Evolutionary conservation across 2,888 invertebrate genomes (phyloP), one percentile per base, ranked within the genome.

Genomic region (Pemphredon lugubris): DNA sequence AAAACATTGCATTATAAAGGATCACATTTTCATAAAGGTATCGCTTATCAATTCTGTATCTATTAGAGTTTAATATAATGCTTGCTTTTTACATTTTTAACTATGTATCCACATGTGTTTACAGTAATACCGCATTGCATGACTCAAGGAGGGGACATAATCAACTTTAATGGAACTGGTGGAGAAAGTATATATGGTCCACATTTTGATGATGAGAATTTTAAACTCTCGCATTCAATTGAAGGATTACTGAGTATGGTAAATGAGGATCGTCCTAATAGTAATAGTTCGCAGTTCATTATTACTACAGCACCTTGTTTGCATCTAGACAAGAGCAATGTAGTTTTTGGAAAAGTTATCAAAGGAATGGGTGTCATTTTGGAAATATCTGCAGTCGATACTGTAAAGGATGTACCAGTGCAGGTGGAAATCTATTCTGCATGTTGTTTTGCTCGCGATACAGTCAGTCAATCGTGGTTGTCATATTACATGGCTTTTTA

Each of bases 101-200:
- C n/a, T n/a, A n/a, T n/a, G n/a, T n/a, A n/a, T n/a, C n/a, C n/a
- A n/a, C n/a, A n/a, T n/a, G n/a, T n/a, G n/a, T n/a, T n/a, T 92
- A 81, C 92, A 92, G 95, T 96, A 20, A 92, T 97, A 63, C 93
- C 96, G 21, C 94, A 95, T 80, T 98, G 97, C 90, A 97, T 98
- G 94, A 93, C 96, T 81, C 95, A 95, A 92, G 95, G 96, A 59
- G 96, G 96, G 4, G 96, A 96, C 86, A 92, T 96, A 66, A 91
- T 94, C 2, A 92, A 93, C 86, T 94, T 94, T 37, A 94, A 98
- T 91, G 98, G 98, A 0, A 94, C 95, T 1, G 93, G 96, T 37
- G 98, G 98, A 0, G 98, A 98, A 89, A 98, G 98, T 84, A 98
- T 99, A 80, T 99, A 98, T 88, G 98, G 98, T 6, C 92, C 93